phyloP scores from a whole-genome alignment of 2,113 vertebrate species.

The Callocephalon fimbriatum region DNA sequence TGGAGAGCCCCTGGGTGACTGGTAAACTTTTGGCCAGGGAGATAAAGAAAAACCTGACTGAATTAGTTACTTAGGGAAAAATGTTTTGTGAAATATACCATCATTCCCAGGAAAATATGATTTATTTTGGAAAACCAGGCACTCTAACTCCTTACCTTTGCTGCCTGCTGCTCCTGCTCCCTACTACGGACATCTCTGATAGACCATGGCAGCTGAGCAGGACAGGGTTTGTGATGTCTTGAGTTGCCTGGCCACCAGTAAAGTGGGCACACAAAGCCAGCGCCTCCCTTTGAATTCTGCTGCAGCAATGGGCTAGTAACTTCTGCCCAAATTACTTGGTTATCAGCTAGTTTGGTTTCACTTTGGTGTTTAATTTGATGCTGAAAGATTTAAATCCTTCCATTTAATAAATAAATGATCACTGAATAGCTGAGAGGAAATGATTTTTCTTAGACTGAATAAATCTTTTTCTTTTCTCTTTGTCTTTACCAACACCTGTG shows the following conservation, averaged over 20 bases:
- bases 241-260: fast-evolving
- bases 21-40: neutral
- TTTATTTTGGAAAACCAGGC: neutral
- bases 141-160: neutral
- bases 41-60: neutral
- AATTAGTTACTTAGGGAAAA: neutral
- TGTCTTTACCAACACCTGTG: conserved; percentile 27
- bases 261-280: neutral
- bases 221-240: neutral
- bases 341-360: neutral
- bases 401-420: neutral
- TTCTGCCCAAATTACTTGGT: neutral
- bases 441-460: conserved; percentile 16
- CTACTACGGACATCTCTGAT: neutral
- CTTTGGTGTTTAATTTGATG: neutral
- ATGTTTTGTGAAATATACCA: neutral
- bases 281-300: neutral
- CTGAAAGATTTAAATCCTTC: neutral
- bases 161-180: neutral
- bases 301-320: neutral
- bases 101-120: fast-evolving
- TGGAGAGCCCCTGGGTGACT: neutral
- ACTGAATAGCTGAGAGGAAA: neutral
- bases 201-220: neutral
- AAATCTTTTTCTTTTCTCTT: neutral